A percentile compares a stretch with the other conserved stretches of the same genome.
phyloP scores from a whole-genome alignment of 35 echinoderm and acorn worm genomes.

The Patiria miniata region DNA sequence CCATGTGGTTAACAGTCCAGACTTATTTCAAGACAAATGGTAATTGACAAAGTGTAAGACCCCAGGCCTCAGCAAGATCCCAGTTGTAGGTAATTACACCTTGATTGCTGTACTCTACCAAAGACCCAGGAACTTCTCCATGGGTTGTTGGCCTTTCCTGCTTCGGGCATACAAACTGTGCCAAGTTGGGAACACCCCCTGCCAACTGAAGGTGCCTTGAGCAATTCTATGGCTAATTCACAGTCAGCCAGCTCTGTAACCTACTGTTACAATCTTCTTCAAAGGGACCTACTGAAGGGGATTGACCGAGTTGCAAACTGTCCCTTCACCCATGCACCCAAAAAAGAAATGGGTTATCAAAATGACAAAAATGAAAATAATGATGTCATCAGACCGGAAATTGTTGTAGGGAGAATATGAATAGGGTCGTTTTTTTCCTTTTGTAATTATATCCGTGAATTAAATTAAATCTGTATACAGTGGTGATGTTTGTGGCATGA shows the following conservation, averaged over 20 bases:
- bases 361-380: too few species aligned
- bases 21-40: slow-evolving; percentile 21
- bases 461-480: too few species aligned
- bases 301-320: not conserved
- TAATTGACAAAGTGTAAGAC: slow-evolving; percentile 29
- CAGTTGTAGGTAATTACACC: slow-evolving; percentile 28
- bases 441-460: too few species aligned
- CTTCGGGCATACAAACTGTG: slow-evolving; percentile 1
- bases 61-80: slow-evolving; percentile 16
- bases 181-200: slow-evolving; percentile 20
- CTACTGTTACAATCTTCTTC: slow-evolving; percentile 11
- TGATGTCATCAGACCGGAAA: too few species aligned
- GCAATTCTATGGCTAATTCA: not conserved
- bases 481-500: too few species aligned
- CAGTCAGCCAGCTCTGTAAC: not conserved
- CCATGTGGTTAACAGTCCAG: slow-evolving; percentile 32
- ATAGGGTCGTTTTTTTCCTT: too few species aligned
- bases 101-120: not conserved
- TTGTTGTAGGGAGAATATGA: too few species aligned
- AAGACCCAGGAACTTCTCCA: slow-evolving; percentile 24
- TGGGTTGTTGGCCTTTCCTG: not conserved
- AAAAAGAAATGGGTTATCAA: too few species aligned
- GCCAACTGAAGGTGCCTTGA: slow-evolving; percentile 7
- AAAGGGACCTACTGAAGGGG: not conserved
- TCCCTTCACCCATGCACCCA: too few species aligned